Conservation (phyloP, 2,113 vertebrate species). For the Bubo blakistoni region DNA sequence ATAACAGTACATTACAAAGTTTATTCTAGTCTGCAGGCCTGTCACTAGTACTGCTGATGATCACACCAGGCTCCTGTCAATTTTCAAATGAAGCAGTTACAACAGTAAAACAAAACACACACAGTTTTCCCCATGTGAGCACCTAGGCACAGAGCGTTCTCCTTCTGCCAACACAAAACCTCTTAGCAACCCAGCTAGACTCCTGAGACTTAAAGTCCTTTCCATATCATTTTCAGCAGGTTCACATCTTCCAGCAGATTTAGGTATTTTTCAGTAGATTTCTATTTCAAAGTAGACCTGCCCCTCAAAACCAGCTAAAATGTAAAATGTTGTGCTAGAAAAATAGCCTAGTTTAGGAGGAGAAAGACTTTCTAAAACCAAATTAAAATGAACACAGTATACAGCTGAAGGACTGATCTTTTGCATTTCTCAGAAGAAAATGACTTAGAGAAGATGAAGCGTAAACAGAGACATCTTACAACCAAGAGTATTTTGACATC, state of each 20-base stretch:
- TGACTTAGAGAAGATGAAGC: not conserved
- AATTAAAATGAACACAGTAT: not conserved
- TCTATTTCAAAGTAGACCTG: not conserved
- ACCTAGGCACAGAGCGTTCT: not conserved
- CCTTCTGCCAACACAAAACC: not conserved
- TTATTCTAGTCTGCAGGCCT: not conserved
- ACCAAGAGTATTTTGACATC: not conserved
- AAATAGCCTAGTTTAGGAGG: not conserved
- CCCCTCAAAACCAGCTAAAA: not conserved
- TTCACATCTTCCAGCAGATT: not conserved
- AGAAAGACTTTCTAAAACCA: not conserved
- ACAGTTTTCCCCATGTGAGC: not conserved
- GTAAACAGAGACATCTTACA: not conserved
- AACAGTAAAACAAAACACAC: not conserved
- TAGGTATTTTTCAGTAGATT: not conserved
- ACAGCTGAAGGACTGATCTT: not conserved
- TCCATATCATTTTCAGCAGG: not conserved
- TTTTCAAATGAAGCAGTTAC: not conserved
- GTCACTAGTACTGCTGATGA: no score
- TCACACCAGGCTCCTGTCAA: not conserved
- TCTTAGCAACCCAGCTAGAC: not conserved
- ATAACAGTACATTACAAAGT: not conserved
- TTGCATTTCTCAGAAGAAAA: not conserved
- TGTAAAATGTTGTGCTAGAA: not conserved
- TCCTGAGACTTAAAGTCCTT: not conserved